A percentile compares a stretch with the other conserved stretches of the same genome.
Evolutionary conservation across 2,888 invertebrate genomes (phyloP).

Genomic region (Argyresthia goedartella): DNA sequence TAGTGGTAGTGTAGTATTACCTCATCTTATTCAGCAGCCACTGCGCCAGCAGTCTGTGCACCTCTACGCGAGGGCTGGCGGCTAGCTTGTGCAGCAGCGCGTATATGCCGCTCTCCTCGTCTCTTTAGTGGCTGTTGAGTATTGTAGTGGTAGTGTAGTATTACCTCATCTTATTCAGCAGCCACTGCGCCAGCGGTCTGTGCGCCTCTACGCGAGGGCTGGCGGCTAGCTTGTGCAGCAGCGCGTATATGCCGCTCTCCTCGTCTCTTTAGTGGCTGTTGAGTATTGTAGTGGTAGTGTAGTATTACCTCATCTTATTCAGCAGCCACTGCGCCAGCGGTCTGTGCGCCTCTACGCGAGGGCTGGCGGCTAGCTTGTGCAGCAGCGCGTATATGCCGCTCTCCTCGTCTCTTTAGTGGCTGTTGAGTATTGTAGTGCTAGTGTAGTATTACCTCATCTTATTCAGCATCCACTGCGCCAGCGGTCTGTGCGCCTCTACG

Average conservation of each 20-base stretch:
- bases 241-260: too few relatives aligned
- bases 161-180: slow-evolving; percentile 79
- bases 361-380: not conserved
- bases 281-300: too few relatives aligned
- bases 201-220: slow-evolving; percentile 87
- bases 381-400: too few relatives aligned
- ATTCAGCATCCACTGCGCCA: not conserved
- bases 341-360: slow-evolving; percentile 85
- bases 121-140: too few relatives aligned
- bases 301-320: slow-evolving; percentile 78
- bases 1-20: too few relatives aligned
- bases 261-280: too few relatives aligned
- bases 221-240: slow-evolving; percentile 79
- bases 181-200: slow-evolving; percentile 87
- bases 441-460: too few relatives aligned
- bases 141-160: too few relatives aligned
- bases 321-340: slow-evolving; percentile 86
- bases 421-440: slow-evolving; percentile 23
- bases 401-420: too few relatives aligned
- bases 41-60: slow-evolving; percentile 85
- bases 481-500: slow-evolving; percentile 81
- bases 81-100: slow-evolving; percentile 80
- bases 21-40: slow-evolving; percentile 86
- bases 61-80: slow-evolving; percentile 80
- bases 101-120: too few relatives aligned